Conservation (phyloP, 2,888 invertebrate genomes). For the Griposia aprilina region DNA sequence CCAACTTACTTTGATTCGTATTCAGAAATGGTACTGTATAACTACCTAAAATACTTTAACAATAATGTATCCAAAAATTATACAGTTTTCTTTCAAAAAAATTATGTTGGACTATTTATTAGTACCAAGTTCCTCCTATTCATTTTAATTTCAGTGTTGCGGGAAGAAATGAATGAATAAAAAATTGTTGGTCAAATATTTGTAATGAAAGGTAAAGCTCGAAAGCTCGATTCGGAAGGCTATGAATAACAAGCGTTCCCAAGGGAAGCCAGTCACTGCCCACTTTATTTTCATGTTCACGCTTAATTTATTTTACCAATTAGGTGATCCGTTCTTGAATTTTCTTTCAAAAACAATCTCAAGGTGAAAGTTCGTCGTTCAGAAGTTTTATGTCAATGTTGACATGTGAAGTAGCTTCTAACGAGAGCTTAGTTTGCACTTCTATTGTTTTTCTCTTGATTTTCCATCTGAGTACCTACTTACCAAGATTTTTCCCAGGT, state of each 20-base stretch:
- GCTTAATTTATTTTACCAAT: constrained; percentile 65
- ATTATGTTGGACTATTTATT: constrained; percentile 64
- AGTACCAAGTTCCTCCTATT: constrained; percentile 62
- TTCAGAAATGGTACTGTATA: constrained; percentile 38
- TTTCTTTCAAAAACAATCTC: constrained; percentile 42
- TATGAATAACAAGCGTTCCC: constrained; percentile 66
- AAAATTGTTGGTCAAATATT: constrained; percentile 75
- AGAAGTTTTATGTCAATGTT: constrained; percentile 34
- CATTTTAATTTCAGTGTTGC: constrained; percentile 72
- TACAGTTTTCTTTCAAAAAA: constrained; percentile 59
- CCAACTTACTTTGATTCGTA: constrained; percentile 39
- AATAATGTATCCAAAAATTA: constrained; percentile 64
- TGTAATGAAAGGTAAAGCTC: constrained; percentile 67
- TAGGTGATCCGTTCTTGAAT: constrained; percentile 46
- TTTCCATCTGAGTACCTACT: background rate
- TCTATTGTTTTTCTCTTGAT: constrained; percentile 14
- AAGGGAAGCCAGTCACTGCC: constrained; percentile 50
- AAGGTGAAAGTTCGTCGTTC: constrained; percentile 3
- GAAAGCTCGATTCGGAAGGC: constrained; percentile 59
- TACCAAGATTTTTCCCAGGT: too few species aligned
- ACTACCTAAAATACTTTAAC: constrained; percentile 33
- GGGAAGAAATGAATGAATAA: constrained; percentile 74
- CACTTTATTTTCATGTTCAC: constrained; percentile 60
- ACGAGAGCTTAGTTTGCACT: constrained; percentile 12
- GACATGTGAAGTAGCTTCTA: background rate